These are phyloP conservation scores for Pseudotriccus pelzelni DNA, from an alignment of 2,797 vertebrate genomes.

Conservation along the genomic window DNA sequence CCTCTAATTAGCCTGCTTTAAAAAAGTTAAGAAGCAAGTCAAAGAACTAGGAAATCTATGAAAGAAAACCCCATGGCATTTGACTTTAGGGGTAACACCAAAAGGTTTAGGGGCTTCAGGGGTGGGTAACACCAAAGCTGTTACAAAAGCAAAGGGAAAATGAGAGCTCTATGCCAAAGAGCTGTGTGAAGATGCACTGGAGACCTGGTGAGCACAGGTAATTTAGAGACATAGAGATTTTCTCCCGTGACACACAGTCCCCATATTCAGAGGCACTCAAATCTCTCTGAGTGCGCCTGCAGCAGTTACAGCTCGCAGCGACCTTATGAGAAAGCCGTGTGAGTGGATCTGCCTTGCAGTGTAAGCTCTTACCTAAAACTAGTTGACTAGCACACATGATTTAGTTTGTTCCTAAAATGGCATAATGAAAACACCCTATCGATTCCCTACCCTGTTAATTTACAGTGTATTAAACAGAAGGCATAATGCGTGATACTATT, in stretches of 20 bases:
- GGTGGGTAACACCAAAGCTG: neutral
- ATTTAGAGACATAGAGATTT: neutral
- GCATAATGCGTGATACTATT: neutral
- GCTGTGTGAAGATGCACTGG: neutral
- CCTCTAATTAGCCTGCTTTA: neutral
- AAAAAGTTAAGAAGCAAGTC: neutral
- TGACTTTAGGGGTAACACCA: neutral
- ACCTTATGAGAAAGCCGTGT: neutral
- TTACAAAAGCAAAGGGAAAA: neutral
- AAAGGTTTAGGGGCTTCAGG: neutral
- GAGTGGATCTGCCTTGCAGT: neutral
- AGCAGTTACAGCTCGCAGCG: neutral
- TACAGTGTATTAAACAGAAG: neutral
- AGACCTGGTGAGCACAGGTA: neutral
- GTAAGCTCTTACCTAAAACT: neutral
- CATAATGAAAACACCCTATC: neutral
- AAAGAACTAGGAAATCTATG: neutral
- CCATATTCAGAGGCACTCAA: neutral
- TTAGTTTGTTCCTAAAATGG: neutral
- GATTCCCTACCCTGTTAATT: neutral
- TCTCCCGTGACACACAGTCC: neutral
- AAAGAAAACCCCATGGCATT: accelerated
- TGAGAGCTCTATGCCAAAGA: neutral
- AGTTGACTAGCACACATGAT: neutral
- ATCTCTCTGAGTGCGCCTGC: neutral